These are phyloP conservation scores for Polymixis flavicincta DNA, from an alignment of 2,888 invertebrate genomes.

Conservation along the genomic window DNA sequence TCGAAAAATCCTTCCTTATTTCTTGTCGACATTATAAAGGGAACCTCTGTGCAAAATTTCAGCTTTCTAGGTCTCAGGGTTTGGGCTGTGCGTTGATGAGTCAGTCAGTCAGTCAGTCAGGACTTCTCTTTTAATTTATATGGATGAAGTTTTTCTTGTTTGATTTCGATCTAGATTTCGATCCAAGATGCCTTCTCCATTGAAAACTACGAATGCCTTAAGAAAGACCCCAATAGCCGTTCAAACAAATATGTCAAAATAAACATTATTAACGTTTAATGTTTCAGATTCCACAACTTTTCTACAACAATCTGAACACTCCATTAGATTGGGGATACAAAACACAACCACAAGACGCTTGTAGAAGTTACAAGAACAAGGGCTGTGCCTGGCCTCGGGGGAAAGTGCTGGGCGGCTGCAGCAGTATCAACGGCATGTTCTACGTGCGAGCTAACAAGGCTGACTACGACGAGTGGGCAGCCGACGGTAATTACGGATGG, in stretches of 20 bases:
- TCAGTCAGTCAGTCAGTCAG: too few relatives aligned
- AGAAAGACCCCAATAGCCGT: too few relatives aligned
- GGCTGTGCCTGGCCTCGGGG: slow-evolving; percentile 91
- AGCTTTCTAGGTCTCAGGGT: too few relatives aligned
- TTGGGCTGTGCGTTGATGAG: too few relatives aligned
- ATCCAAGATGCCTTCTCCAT: neutral
- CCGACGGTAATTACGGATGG: slow-evolving; percentile 90
- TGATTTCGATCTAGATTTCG: too few relatives aligned
- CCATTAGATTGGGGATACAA: slow-evolving; percentile 90
- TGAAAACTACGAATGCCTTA: too few relatives aligned
- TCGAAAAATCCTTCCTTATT: too few relatives aligned
- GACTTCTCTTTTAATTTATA: too few relatives aligned
- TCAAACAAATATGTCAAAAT: too few relatives aligned
- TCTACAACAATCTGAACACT: slow-evolving; percentile 75
- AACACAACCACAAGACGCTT: slow-evolving; percentile 84
- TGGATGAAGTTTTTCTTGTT: neutral
- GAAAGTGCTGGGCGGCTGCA: slow-evolving; percentile 91
- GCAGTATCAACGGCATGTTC: slow-evolving; percentile 91
- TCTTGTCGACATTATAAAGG: too few relatives aligned
- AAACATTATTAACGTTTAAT: too few relatives aligned
- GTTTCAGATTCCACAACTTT: slow-evolving; percentile 77
- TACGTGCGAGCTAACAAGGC: slow-evolving; percentile 89
- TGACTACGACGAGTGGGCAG: slow-evolving; percentile 91
- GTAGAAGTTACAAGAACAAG: slow-evolving; percentile 80
- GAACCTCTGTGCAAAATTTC: too few relatives aligned